Percentiles rank a stretch among this genome's conserved stretches.
These are phyloP conservation scores for Phoxinus phoxinus DNA, from an alignment of 2,113 vertebrate genomes.

Conservation along the genomic window DNA sequence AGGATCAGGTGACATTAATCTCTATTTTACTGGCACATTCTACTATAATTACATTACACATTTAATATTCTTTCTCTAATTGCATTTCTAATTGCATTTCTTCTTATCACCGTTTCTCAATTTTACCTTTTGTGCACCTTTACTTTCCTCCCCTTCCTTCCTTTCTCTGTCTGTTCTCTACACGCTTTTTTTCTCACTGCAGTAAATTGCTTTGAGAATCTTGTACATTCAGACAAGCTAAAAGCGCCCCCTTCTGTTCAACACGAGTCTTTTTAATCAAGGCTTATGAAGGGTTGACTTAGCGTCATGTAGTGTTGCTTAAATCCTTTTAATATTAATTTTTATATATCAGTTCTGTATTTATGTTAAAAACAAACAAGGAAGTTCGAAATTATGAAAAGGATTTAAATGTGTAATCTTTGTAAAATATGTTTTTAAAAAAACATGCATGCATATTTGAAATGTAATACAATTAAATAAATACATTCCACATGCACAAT, in stretches of 20 bases:
- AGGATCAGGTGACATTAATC: conserved; percentile 85
- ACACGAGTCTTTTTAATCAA: not conserved
- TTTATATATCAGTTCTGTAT: not conserved
- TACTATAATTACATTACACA: not conserved
- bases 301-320: not conserved
- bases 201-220: not conserved
- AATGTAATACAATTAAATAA: no score
- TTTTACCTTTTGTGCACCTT: not conserved
- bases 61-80: conserved; percentile 19
- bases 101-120: not conserved
- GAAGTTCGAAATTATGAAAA: not conserved
- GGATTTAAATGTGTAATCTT: not conserved
- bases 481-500: no score
- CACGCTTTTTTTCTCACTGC: not conserved
- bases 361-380: not conserved
- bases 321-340: not conserved
- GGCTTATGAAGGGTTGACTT: not conserved
- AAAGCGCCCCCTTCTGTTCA: conserved; percentile 53
- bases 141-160: not conserved
- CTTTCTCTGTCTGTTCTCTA: not conserved
- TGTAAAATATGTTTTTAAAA: not conserved
- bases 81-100: not conserved
- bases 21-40: not conserved
- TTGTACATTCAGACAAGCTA: conserved; percentile 19
- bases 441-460: no score